Evolutionary conservation across 1,140 invertebrate species (phyloP).

Genomic region (Heliconius hermathena): DNA sequence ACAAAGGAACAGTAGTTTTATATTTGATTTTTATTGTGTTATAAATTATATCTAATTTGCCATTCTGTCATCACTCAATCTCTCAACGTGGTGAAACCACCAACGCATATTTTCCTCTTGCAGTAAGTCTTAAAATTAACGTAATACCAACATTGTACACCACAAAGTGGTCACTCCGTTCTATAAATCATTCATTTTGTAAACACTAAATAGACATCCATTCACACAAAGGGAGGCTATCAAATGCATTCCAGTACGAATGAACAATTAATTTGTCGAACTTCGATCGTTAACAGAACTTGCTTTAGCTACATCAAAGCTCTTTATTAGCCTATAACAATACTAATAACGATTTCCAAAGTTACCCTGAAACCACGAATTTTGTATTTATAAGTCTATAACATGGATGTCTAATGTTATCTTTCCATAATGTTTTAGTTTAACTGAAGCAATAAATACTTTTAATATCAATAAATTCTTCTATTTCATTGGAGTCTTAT

Average conservation of each 20-base stretch:
- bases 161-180: background rate
- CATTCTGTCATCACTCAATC: no score
- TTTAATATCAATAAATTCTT: no score
- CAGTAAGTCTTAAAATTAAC: background rate
- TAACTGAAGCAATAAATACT: no score
- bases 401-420: no score
- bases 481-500: no score
- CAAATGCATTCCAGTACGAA: background rate
- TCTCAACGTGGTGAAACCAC: no score
- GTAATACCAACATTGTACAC: background rate
- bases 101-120: no score
- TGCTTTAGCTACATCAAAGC: background rate
- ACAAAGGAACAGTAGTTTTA: no score
- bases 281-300: slow-evolving; percentile 21
- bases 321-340: slow-evolving; percentile 1
- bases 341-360: background rate
- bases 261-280: slow-evolving; percentile 17
- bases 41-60: no score
- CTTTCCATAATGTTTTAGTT: no score
- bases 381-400: background rate
- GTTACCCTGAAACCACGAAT: background rate
- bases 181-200: background rate
- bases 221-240: background rate
- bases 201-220: background rate
- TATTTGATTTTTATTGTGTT: no score